A percentile compares a stretch with the other conserved stretches of the same genome.
phyloP scores from a whole-genome alignment of 2,797 vertebrate genomes.

The Chaetodon trifasciatus region DNA sequence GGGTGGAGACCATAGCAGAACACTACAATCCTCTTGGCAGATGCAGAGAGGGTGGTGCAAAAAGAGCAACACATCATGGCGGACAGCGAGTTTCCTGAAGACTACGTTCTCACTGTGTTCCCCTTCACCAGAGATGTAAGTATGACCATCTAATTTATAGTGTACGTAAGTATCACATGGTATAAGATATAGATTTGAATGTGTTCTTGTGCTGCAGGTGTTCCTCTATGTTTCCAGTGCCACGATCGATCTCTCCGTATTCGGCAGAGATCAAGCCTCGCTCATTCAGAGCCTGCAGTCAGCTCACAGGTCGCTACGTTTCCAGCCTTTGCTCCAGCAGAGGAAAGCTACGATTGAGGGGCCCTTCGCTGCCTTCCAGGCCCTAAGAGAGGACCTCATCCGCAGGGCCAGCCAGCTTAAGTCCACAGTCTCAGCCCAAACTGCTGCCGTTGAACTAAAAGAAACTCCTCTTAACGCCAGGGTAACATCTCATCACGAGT shows the following conservation, averaged over 20 bases:
- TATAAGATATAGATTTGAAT: background rate
- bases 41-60: conserved; percentile 65
- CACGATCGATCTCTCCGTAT: conserved; percentile 56
- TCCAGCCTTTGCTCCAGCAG: conserved; percentile 14
- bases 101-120: conserved; percentile 69
- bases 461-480: conserved; percentile 36
- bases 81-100: conserved; percentile 56
- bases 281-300: conserved; percentile 52
- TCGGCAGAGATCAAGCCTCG: background rate
- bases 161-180: no score
- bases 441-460: conserved; percentile 3
- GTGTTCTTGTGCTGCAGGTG: conserved; percentile 60
- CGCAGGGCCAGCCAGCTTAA: background rate
- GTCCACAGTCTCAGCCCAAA: conserved; percentile 13
- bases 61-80: conserved; percentile 59
- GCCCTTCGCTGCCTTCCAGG: conserved; percentile 65
- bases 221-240: conserved; percentile 54
- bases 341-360: conserved; percentile 52
- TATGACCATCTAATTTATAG: background rate
- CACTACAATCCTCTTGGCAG: conserved; percentile 49
- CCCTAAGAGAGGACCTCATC: conserved; percentile 65
- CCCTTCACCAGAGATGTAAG: conserved; percentile 70
- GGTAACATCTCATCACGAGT: conserved; percentile 33
- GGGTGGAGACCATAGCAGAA: background rate
- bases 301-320: conserved; percentile 59